Conservation (phyloP, 2,113 vertebrate species). For the Catharus bicknelli region DNA sequence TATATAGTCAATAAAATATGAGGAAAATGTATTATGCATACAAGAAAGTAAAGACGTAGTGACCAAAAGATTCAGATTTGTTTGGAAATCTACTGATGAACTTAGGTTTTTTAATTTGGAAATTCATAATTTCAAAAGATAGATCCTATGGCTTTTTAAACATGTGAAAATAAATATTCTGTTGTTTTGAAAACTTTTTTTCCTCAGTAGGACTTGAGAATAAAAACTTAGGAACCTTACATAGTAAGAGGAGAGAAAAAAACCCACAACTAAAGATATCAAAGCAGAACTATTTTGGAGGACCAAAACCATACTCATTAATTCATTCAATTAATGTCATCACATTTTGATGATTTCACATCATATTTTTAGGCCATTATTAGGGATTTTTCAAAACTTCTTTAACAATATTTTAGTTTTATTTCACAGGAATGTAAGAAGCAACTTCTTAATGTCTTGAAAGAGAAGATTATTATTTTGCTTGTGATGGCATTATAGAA, state of each 20-base stretch:
- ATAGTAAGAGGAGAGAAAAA: not conserved
- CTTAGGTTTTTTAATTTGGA: not conserved
- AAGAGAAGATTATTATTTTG: not conserved
- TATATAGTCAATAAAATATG: not conserved
- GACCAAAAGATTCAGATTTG: not conserved
- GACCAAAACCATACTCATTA: not conserved
- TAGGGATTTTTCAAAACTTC: not conserved
- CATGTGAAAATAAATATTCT: not conserved
- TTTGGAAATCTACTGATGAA: not conserved
- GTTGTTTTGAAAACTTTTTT: not conserved
- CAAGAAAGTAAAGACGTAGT: not conserved
- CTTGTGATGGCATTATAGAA: not conserved
- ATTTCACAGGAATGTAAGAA: not conserved
- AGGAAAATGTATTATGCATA: not conserved
- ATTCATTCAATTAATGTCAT: not conserved
- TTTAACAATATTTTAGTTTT: not conserved
- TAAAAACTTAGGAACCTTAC: not conserved
- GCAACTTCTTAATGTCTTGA: not conserved
- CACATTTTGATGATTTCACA: rapidly evolving
- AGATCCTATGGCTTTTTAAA: not conserved
- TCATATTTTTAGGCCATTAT: not conserved
- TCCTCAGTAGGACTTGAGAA: not conserved
- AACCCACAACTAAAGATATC: rapidly evolving
- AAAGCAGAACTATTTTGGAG: not conserved
- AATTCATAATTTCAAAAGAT: not conserved